phyloP scores from a whole-genome alignment of 2,888 invertebrate genomes.

The Stramonita haemastoma region DNA sequence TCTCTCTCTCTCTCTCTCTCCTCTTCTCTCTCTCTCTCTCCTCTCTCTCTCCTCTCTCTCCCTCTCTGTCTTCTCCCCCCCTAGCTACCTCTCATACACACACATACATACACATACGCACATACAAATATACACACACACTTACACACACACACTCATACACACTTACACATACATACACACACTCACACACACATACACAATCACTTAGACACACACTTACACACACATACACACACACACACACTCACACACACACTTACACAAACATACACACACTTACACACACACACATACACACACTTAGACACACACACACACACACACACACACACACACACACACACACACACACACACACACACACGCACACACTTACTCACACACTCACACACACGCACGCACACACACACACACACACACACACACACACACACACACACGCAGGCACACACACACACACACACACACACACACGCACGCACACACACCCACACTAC shows the following conservation, averaged over 20 bases:
- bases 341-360: background rate
- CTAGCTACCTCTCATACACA: too few relatives aligned
- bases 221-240: background rate
- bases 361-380: slow-evolving; percentile 2
- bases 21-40: too few relatives aligned
- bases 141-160: background rate
- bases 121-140: slow-evolving; percentile 7
- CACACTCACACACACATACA: background rate
- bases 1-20: too few relatives aligned
- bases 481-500: too few relatives aligned
- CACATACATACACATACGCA: background rate
- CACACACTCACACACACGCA: background rate
- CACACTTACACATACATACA: background rate
- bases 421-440: background rate
- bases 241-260: background rate
- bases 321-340: background rate
- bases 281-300: background rate
- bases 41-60: too few relatives aligned
- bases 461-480: too few relatives aligned
- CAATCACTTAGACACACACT: background rate
- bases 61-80: too few relatives aligned
- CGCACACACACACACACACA: background rate
- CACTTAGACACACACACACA: background rate
- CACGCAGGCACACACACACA: too few relatives aligned
- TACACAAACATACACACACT: background rate